Percentiles rank a stretch among this genome's conserved stretches.
Evolutionary conservation across 2,888 invertebrate species (phyloP).

Genomic region (Xanthia togata): DNA sequence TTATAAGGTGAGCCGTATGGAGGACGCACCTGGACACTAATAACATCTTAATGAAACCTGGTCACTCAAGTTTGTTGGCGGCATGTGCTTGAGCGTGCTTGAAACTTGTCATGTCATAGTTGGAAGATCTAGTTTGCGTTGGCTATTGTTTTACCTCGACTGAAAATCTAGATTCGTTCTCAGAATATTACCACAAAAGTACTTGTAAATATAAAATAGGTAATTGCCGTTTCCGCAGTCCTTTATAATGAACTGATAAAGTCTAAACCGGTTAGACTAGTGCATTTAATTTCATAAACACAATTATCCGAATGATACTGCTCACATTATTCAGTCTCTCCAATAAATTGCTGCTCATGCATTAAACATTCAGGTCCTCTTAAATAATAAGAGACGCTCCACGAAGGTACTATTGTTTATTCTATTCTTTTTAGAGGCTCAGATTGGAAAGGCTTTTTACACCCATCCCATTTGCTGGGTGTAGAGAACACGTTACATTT

Average conservation of each 20-base stretch:
- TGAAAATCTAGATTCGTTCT: slow-evolving; percentile 5
- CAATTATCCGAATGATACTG: slow-evolving; percentile 81
- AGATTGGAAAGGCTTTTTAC: slow-evolving; percentile 89
- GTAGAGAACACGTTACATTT: slow-evolving; percentile 84
- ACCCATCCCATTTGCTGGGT: slow-evolving; percentile 82
- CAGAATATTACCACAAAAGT: slow-evolving; percentile 20
- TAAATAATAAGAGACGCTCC: slow-evolving; percentile 88
- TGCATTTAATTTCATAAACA: slow-evolving; percentile 64
- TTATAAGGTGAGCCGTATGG: slow-evolving; percentile 55
- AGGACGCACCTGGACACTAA: slow-evolving; percentile 55
- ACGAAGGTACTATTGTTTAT: slow-evolving; percentile 86
- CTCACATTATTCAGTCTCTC: slow-evolving; percentile 79
- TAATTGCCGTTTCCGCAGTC: background rate
- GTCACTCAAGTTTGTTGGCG: slow-evolving; percentile 40
- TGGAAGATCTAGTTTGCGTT: slow-evolving; percentile 12
- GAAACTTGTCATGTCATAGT: slow-evolving; percentile 27
- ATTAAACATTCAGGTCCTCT: slow-evolving; percentile 87
- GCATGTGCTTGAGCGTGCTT: slow-evolving; percentile 30
- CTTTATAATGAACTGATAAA: slow-evolving; percentile 51
- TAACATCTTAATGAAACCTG: slow-evolving; percentile 58
- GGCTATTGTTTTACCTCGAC: slow-evolving; percentile 7
- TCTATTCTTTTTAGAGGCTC: slow-evolving; percentile 85
- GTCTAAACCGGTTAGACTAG: slow-evolving; percentile 60
- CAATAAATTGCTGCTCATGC: slow-evolving; percentile 86
- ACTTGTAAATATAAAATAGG: background rate